phyloP scores from a whole-genome alignment of 2,797 vertebrate genomes.

The Lepidocolaptes lacrymiger region DNA sequence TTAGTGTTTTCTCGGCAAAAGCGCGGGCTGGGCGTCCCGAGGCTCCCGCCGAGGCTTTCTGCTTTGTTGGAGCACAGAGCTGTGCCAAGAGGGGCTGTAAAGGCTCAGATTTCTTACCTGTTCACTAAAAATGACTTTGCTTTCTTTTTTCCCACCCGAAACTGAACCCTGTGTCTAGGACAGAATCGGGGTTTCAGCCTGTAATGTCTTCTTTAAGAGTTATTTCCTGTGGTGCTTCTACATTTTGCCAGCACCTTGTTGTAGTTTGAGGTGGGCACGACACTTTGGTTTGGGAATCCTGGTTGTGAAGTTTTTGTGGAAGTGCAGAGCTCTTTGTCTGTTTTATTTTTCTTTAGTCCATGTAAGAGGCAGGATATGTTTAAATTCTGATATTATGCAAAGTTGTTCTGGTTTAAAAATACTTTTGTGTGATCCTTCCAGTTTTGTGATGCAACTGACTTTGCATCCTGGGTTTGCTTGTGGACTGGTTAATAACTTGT shows the following conservation, averaged over 20 bases:
- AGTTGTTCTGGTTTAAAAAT: neutral
- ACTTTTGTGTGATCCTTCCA: fast-evolving
- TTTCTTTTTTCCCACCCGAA: neutral
- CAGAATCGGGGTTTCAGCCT: fast-evolving
- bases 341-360: fast-evolving
- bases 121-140: fast-evolving
- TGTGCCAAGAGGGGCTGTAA: fast-evolving
- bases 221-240: too few relatives aligned
- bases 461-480: neutral
- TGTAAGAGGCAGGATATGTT: neutral
- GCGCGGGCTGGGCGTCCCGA: fast-evolving
- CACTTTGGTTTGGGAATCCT: fast-evolving
- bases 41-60: fast-evolving
- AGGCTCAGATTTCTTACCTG: fast-evolving
- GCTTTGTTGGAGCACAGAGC: neutral
- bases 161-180: fast-evolving
- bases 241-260: neutral
- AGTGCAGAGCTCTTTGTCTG: neutral
- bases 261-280: neutral
- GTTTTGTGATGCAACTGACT: neutral
- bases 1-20: fast-evolving
- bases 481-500: neutral
- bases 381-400: neutral
- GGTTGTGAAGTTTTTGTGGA: neutral
- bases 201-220: fast-evolving